Percentiles rank a stretch among this genome's conserved stretches.
Evolutionary conservation across 1,140 invertebrate species (phyloP).

Genomic region (Ceratina japonica): DNA sequence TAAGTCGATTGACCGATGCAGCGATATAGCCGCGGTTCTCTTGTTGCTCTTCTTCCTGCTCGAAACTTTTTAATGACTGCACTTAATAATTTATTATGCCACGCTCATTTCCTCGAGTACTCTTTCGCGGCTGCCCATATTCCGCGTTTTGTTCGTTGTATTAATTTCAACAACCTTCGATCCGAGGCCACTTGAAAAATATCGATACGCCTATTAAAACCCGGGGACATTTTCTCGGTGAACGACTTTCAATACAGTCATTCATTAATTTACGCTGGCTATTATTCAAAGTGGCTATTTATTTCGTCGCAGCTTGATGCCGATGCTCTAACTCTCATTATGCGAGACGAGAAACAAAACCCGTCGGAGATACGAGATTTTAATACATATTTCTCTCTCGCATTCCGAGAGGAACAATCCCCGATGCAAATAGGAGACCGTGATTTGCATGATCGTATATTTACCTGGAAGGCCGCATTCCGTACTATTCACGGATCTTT

Average conservation of each 20-base stretch:
- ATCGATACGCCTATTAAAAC: background rate
- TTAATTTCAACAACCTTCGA: background rate
- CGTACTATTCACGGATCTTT: no score
- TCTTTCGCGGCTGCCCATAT: background rate
- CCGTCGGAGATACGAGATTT: background rate
- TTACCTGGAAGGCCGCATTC: no score
- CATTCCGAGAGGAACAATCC: no score
- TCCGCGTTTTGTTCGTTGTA: background rate
- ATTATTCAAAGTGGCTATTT: conserved; percentile 6
- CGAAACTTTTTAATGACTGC: background rate
- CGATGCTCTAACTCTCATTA: background rate
- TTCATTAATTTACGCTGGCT: background rate
- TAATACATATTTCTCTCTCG: no score
- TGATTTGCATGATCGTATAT: no score
- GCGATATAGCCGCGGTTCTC: background rate
- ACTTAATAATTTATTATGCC: background rate
- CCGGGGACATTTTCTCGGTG: background rate
- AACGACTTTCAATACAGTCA: background rate
- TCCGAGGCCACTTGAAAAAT: background rate
- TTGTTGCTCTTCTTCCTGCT: background rate
- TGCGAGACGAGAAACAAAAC: background rate
- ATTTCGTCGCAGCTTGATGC: background rate
- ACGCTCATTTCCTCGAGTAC: background rate
- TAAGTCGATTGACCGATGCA: background rate
- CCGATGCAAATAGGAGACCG: no score